Conservation (phyloP, 2,113 vertebrate species). For the Proterorhinus semilunaris region DNA sequence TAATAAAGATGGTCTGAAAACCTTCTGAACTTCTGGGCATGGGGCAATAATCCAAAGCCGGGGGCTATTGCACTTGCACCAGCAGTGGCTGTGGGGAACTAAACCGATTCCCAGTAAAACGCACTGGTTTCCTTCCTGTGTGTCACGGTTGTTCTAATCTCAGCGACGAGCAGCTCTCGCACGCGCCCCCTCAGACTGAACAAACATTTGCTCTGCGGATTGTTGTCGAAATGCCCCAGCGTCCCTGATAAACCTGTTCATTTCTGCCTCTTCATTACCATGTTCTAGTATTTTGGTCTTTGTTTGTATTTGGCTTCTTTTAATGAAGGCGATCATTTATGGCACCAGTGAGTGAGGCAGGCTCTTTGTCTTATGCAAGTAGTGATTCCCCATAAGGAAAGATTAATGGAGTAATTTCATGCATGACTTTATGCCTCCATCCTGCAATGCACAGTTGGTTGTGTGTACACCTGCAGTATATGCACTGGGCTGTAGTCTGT, state of each 20-base stretch:
- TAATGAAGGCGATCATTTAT: slow-evolving; percentile 71
- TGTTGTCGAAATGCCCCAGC: slow-evolving; percentile 41
- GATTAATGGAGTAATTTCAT: slow-evolving; percentile 87
- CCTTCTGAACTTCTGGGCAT: too few relatives aligned
- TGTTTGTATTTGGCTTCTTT: slow-evolving; percentile 60
- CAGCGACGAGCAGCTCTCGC: slow-evolving; percentile 2
- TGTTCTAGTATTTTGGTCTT: slow-evolving; percentile 15
- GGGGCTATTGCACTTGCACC: slow-evolving; percentile 57
- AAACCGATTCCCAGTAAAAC: slow-evolving; percentile 1
- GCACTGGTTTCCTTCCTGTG: slow-evolving; percentile 15
- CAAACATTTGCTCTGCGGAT: slow-evolving; percentile 54
- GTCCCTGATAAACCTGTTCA: slow-evolving; percentile 48
- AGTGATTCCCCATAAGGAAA: slow-evolving; percentile 76
- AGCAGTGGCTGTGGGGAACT: slow-evolving; percentile 20
- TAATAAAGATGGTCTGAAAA: too few relatives aligned
- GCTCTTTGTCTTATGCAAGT: slow-evolving; percentile 78
- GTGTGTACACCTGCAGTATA: slow-evolving; percentile 77
- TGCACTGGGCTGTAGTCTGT: slow-evolving; percentile 74
- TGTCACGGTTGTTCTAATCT: slow-evolving; percentile 20
- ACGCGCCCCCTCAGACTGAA: slow-evolving; percentile 28
- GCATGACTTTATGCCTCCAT: slow-evolving; percentile 77
- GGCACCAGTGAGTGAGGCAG: slow-evolving; percentile 48
- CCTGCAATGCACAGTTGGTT: slow-evolving; percentile 65
- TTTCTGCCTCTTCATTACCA: slow-evolving; percentile 39
- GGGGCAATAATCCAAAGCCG: slow-evolving; percentile 52